These are phyloP conservation scores for Astropecten irregularis DNA, from an alignment of 53 echinoderm and acorn worm species.

Conservation along the genomic window DNA sequence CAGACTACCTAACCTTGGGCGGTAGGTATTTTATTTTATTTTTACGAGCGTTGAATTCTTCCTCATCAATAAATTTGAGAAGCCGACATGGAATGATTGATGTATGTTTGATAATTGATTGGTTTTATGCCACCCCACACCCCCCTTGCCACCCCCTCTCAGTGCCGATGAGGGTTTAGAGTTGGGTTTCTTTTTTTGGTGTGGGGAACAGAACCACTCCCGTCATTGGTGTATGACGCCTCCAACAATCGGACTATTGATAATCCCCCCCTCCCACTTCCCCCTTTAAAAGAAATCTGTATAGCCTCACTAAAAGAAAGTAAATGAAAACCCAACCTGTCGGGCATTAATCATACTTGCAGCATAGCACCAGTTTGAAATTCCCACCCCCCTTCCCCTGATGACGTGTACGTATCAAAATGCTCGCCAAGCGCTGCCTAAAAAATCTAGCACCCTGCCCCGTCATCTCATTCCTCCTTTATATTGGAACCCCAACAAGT, in stretches of 20 bases:
- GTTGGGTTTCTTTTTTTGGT: no score
- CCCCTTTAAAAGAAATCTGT: background rate
- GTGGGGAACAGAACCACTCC: constrained; percentile 5
- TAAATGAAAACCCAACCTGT: no score
- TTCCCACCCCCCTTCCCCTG: constrained; percentile 14
- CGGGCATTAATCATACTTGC: constrained; percentile 22
- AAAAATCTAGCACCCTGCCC: constrained; percentile 4
- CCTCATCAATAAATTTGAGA: constrained; percentile 20
- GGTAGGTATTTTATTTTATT: no score
- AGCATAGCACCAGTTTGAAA: background rate
- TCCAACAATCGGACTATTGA: background rate
- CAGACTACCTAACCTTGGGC: no score
- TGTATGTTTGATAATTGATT: constrained; percentile 32
- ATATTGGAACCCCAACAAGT: background rate
- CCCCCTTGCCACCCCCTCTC: no score
- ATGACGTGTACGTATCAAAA: constrained; percentile 8
- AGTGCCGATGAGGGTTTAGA: no score
- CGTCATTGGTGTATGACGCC: background rate
- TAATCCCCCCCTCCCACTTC: background rate
- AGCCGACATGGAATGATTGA: background rate
- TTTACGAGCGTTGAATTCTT: constrained; percentile 14
- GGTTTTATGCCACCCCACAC: no score
- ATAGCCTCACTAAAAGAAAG: background rate
- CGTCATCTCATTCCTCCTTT: constrained; percentile 1
- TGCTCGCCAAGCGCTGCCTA: constrained; percentile 4